phyloP scores from a whole-genome alignment of 2,888 invertebrate species.

The Aspidiotus destructor region DNA sequence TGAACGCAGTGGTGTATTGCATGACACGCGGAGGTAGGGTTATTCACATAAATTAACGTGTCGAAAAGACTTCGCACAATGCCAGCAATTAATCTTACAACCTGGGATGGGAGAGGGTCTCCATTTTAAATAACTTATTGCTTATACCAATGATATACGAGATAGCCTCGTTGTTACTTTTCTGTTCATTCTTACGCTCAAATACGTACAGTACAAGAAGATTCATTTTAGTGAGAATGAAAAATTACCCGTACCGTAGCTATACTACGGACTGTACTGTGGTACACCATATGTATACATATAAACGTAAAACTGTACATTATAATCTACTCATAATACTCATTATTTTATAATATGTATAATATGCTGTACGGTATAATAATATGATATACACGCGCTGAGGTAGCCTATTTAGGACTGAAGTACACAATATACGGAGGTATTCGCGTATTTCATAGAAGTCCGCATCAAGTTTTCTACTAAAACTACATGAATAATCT shows the following conservation, averaged over 20 bases:
- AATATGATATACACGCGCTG: too few relatives aligned
- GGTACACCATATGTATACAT: too few relatives aligned
- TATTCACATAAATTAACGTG: slow-evolving; percentile 29
- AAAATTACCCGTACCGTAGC: not conserved
- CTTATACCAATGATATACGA: slow-evolving; percentile 28
- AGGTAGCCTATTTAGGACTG: too few relatives aligned
- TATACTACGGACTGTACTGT: too few relatives aligned
- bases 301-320: too few relatives aligned
- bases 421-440: too few relatives aligned
- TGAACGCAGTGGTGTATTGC: not conserved
- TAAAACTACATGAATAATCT: too few relatives aligned
- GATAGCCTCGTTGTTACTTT: slow-evolving; percentile 11
- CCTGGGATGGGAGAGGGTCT: slow-evolving; percentile 21
- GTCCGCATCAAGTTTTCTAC: too few relatives aligned
- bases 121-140: slow-evolving; percentile 28
- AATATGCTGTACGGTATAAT: too few relatives aligned
- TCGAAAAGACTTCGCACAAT: slow-evolving; percentile 28
- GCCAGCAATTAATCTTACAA: slow-evolving; percentile 29
- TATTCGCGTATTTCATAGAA: too few relatives aligned
- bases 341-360: too few relatives aligned
- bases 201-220: not conserved
- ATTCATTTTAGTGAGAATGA: slow-evolving; percentile 1
- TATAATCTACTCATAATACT: too few relatives aligned
- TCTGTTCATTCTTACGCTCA: not conserved
- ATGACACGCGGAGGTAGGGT: slow-evolving; percentile 21